Conservation (phyloP, 37 sponge, comb jelly and placozoan species). For the Agelas oroides region DNA sequence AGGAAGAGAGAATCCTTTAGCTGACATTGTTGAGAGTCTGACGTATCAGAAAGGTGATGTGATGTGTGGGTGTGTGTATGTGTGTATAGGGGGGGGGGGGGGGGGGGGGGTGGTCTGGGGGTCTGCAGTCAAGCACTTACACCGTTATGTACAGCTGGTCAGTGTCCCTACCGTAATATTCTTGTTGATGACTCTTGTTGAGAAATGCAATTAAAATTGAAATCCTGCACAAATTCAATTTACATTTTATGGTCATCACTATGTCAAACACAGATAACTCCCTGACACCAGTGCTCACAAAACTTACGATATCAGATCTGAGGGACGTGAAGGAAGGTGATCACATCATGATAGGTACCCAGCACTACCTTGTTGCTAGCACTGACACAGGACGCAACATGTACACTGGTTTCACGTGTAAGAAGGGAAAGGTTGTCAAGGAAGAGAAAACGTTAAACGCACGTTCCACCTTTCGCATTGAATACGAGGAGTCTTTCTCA, state of each 20-base stretch:
- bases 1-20: slow-evolving; percentile 20
- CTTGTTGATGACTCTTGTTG: too few relatives aligned
- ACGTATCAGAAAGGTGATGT: too few relatives aligned
- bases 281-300: slow-evolving; percentile 25
- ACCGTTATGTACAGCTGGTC: too few relatives aligned
- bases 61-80: too few relatives aligned
- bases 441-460: not conserved
- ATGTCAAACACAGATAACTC: not conserved
- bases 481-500: slow-evolving; percentile 22
- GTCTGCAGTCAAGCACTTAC: too few relatives aligned
- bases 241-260: too few relatives aligned
- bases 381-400: not conserved
- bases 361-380: slow-evolving; percentile 26
- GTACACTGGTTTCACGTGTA: slow-evolving; percentile 7
- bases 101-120: too few relatives aligned
- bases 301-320: not conserved
- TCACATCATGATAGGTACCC: slow-evolving; percentile 3
- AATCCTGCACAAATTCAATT: too few relatives aligned
- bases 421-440: not conserved
- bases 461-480: not conserved
- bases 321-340: slow-evolving; percentile 35
- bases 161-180: too few relatives aligned
- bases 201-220: too few relatives aligned
- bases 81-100: too few relatives aligned
- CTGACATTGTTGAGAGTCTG: not conserved